A percentile compares a stretch with the other conserved stretches of the same genome.
Evolutionary conservation across 92 coral and sea anemone genomes (phyloP).

Genomic region (Nematostella vectensis): DNA sequence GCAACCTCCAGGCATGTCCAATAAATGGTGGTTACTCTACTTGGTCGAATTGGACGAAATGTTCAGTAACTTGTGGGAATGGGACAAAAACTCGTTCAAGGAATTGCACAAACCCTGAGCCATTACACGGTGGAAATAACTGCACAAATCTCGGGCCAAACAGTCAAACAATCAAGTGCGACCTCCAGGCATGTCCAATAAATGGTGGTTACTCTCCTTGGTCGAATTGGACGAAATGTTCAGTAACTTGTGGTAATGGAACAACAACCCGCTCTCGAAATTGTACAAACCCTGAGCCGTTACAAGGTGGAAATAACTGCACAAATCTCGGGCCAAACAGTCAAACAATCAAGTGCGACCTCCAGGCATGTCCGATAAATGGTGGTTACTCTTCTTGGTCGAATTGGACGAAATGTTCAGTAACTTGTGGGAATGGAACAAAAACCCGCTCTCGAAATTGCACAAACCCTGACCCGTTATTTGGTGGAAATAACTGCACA

Average conservation of each 20-base stretch:
- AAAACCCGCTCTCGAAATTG: conserved; percentile 9
- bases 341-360: not conserved
- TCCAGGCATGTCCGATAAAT: not conserved
- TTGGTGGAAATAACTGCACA: conserved; percentile 9
- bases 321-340: not conserved
- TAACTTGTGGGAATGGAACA: conserved; percentile 7
- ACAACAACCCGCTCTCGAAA: conserved; percentile 8
- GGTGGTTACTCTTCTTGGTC: conserved; percentile 15
- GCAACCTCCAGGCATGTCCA: not conserved
- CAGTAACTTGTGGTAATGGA: conserved; percentile 13
- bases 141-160: not conserved
- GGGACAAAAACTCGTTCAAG: conserved; percentile 47
- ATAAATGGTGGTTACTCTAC: not conserved
- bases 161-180: not conserved
- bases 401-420: conserved; percentile 12
- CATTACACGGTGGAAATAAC: conserved; percentile 19
- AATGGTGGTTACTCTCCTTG: conserved; percentile 13
- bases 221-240: conserved; percentile 20
- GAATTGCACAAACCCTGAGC: conserved; percentile 34
- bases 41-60: conserved; percentile 39
- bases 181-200: not conserved
- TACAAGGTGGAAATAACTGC: conserved; percentile 8
- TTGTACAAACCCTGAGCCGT: conserved; percentile 12
- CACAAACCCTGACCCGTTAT: conserved; percentile 8
- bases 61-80: conserved; percentile 25